Evolutionary conservation across 1,140 invertebrate genomes (phyloP).

Genomic region (Eueides isabella): DNA sequence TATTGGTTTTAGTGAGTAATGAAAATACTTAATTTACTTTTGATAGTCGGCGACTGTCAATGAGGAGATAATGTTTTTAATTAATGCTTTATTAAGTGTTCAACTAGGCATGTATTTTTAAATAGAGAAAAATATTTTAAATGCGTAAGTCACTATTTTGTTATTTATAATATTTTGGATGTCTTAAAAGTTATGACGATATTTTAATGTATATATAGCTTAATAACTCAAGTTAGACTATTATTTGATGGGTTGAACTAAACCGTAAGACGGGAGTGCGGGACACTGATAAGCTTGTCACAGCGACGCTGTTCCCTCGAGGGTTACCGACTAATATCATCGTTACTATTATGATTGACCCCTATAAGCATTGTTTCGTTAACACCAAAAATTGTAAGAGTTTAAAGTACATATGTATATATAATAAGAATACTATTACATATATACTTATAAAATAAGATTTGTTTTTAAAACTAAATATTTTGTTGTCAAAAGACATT

Average conservation of each 20-base stretch:
- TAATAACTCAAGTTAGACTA: not conserved
- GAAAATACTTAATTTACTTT: conserved; percentile 30
- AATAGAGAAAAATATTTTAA: not conserved
- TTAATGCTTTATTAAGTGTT: not conserved
- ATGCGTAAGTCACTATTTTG: not conserved
- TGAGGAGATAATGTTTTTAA: conserved; percentile 25
- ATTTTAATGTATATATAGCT: not conserved
- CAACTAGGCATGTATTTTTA: not conserved
- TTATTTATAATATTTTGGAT: not conserved
- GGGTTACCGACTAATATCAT: conserved; percentile 11
- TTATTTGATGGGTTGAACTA: conserved; percentile 16
- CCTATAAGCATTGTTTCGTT: not conserved
- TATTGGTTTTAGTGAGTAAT: conserved; percentile 59
- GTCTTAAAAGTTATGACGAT: not conserved
- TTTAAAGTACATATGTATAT: not conserved
- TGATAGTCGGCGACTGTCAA: conserved; percentile 19
- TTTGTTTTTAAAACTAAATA: too few relatives aligned
- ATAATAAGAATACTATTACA: not conserved
- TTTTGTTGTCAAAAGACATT: too few relatives aligned
- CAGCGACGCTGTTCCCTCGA: conserved; percentile 25
- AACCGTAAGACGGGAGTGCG: conserved; percentile 14
- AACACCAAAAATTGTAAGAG: not conserved
- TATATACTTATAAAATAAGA: too few relatives aligned
- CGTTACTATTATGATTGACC: conserved; percentile 11
- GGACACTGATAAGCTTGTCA: conserved; percentile 25